Base-by-base conservation (phyloP, 2,113 vertebrate genomes). In the Panurus biarmicus region DNA sequence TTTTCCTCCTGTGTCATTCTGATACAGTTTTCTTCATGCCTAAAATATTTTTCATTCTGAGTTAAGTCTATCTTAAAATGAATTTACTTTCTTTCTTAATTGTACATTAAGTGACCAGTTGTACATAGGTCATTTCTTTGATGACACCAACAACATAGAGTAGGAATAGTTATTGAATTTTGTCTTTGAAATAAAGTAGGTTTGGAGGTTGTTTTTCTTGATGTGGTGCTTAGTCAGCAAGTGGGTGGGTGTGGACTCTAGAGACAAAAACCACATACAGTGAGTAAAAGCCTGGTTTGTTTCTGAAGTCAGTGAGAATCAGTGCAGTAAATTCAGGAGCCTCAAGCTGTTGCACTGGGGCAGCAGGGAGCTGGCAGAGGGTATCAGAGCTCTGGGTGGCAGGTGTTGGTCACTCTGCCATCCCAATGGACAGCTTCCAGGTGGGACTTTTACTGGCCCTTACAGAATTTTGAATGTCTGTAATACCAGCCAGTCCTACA, bases 341-440 rank as follows among this genome's bases (percentile, higher is more conserved):
- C 73, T 35, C 0, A 8, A 31, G 58, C 54, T 31, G 23, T 36
- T 10, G 5, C 14, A 0, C 14, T 5, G 51, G 44, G 23, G 18
- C 10, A 50, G 57, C 72, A 65, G 77, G 13, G 7, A 19, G 64
- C 31, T 51, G 31, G 21, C 35, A 35, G 12, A 54, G 53, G 1
- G 1, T 12, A 2, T 8, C 2, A 1, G 10, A 50, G 35, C 44
- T 31, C 36, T 19, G 38, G 7, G 0, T 33, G 71, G 51, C 58
- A 35, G 42, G 38, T 16, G 36, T 10, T 23, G 4, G 14, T 64
- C 69, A 10, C 33, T 35, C n/a, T 47, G 69, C 64, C 42, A 6
- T 36, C 48, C 15, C 11, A 45, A 7, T 1, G 29, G 5, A 36
- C 23, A 35, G 61, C 16, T 56, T 48, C 48, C 67, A 65, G 54